Percentiles rank a stretch among this genome's conserved stretches.
Evolutionary conservation across 2,113 vertebrate genomes (phyloP).

Genomic region (Cygnus atratus): DNA sequence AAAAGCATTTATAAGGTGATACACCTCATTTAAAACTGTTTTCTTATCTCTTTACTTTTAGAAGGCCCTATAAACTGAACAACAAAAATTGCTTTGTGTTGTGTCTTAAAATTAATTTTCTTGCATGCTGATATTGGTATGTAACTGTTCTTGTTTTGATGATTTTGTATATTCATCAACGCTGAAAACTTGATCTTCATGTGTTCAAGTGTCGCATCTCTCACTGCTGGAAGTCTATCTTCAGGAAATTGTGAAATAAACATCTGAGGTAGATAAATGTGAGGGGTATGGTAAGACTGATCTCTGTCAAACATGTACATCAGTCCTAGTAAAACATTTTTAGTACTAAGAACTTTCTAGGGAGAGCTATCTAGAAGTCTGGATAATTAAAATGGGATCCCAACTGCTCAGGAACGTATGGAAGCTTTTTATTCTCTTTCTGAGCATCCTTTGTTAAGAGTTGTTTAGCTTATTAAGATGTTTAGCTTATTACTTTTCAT

Average conservation of each 20-base stretch:
- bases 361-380: neutral
- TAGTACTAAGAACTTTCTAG: neutral
- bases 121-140: neutral
- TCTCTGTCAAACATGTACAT: neutral
- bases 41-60: neutral
- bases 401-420: neutral
- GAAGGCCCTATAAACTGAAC: neutral
- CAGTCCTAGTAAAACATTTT: neutral
- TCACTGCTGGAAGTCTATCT: neutral
- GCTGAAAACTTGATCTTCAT: neutral
- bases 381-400: neutral
- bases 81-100: neutral
- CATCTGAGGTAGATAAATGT: neutral
- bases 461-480: neutral
- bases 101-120: neutral
- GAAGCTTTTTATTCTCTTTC: neutral
- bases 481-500: neutral
- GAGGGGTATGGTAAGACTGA: neutral
- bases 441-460: neutral
- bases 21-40: neutral
- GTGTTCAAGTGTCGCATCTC: neutral
- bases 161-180: neutral
- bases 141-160: neutral
- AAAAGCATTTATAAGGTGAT: neutral
- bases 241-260: neutral